Percentiles rank a stretch among this genome's conserved stretches.
Evolutionary conservation across 2,797 vertebrate species (phyloP).

Genomic region (Hipposideros larvatus): DNA sequence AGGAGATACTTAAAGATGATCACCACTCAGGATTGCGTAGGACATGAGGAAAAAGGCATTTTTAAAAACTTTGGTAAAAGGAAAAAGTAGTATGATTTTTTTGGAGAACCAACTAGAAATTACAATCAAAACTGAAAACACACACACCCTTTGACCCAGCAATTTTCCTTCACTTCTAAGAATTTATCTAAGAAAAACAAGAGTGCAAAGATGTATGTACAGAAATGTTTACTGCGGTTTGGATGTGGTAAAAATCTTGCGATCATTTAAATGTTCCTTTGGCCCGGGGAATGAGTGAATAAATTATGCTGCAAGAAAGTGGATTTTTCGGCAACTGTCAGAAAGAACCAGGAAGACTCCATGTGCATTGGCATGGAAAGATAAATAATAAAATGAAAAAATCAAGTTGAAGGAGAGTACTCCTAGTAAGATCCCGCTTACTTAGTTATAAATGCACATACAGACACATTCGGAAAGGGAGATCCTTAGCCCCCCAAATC

Average conservation of each 20-base stretch:
- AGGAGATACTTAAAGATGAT: background rate
- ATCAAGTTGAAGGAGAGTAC: background rate
- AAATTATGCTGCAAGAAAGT: background rate
- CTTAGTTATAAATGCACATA: background rate
- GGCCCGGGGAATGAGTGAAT: background rate
- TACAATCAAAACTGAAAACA: slow-evolving; percentile 71
- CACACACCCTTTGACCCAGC: slow-evolving; percentile 59
- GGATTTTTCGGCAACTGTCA: background rate
- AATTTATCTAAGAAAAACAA: slow-evolving; percentile 56
- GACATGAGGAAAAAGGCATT: background rate
- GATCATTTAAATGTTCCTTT: background rate
- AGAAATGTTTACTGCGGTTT: slow-evolving; percentile 45
- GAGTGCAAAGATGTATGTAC: background rate
- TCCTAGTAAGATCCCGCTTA: background rate
- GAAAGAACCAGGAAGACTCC: background rate
- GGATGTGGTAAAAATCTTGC: slow-evolving; percentile 1
- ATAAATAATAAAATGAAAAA: background rate
- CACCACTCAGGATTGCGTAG: background rate
- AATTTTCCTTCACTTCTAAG: slow-evolving; percentile 56
- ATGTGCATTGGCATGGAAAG: background rate
- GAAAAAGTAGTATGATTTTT: background rate
- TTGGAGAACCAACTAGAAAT: slow-evolving; percentile 58
- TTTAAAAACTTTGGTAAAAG: background rate
- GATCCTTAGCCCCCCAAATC: too few species aligned
- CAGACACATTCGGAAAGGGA: background rate